phyloP scores from a whole-genome alignment of 1,140 invertebrate genomes.

The Ceratoteleas bidentatus region DNA sequence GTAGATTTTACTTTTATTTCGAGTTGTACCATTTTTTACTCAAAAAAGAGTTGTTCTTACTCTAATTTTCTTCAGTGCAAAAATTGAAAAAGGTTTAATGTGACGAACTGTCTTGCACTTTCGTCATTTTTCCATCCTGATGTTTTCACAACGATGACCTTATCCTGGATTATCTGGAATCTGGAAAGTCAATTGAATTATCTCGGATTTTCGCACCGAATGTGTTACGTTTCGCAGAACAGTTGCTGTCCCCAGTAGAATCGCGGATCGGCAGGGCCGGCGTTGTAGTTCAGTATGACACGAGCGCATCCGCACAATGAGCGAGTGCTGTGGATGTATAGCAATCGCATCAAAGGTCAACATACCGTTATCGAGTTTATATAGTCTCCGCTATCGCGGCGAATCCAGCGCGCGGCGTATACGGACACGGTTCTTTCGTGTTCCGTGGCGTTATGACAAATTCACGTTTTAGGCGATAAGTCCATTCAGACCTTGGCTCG shows the following conservation, averaged over 20 bases:
- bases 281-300: conserved; percentile 46
- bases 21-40: too few species aligned
- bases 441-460: conserved; percentile 4
- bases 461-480: conserved; percentile 18
- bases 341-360: conserved; percentile 58
- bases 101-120: too few species aligned
- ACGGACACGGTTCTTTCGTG: conserved; percentile 23
- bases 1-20: too few species aligned
- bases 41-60: too few species aligned
- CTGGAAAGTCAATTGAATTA: too few species aligned
- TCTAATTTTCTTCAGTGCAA: too few species aligned
- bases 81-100: too few species aligned
- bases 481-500: neutral
- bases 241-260: conserved; percentile 26
- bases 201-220: conserved; percentile 9
- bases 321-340: conserved; percentile 50
- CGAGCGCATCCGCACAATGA: conserved; percentile 41
- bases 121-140: too few species aligned
- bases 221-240: conserved; percentile 8
- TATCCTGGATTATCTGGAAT: too few species aligned
- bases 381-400: conserved; percentile 28
- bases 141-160: too few species aligned
- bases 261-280: conserved; percentile 22
- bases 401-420: conserved; percentile 10
- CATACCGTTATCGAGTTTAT: conserved; percentile 59